Conservation (phyloP, 2,888 invertebrate species). For the Polydrusus cervinus region DNA sequence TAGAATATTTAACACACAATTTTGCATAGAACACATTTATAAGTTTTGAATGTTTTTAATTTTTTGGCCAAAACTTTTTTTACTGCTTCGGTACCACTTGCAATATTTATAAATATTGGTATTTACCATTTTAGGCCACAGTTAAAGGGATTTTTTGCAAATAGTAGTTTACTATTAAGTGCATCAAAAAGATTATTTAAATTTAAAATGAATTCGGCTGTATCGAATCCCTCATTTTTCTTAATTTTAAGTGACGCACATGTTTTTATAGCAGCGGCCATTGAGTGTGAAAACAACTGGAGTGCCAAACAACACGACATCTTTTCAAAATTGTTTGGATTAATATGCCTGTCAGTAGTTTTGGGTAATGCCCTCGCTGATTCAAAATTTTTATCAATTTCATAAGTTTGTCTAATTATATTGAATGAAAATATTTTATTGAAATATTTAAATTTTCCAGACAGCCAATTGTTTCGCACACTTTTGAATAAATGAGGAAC, state of each 20-base stretch:
- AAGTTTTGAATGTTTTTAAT: too few species aligned
- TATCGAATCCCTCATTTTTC: background rate
- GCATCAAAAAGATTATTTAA: constrained; percentile 10
- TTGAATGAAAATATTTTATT: background rate
- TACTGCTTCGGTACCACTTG: too few species aligned
- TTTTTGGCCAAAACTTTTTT: too few species aligned
- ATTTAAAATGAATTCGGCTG: constrained; percentile 12
- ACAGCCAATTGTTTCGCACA: background rate
- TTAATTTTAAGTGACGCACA: background rate
- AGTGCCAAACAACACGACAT: background rate
- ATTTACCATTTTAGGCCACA: background rate
- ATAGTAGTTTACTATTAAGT: constrained; percentile 11
- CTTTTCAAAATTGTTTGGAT: constrained; percentile 16
- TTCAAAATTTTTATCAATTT: background rate
- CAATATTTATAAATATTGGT: too few species aligned
- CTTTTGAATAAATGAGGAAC: background rate
- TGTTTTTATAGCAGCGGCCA: constrained; percentile 9
- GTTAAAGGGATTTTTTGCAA: constrained; percentile 5
- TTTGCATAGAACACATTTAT: too few species aligned
- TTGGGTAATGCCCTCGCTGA: background rate
- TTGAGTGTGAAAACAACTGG: background rate
- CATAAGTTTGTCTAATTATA: background rate
- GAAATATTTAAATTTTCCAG: background rate
- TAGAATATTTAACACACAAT: too few species aligned
- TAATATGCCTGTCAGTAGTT: background rate